These are phyloP conservation scores for Chelon auratus DNA, from an alignment of 2,797 vertebrate species.

Conservation along the genomic window DNA sequence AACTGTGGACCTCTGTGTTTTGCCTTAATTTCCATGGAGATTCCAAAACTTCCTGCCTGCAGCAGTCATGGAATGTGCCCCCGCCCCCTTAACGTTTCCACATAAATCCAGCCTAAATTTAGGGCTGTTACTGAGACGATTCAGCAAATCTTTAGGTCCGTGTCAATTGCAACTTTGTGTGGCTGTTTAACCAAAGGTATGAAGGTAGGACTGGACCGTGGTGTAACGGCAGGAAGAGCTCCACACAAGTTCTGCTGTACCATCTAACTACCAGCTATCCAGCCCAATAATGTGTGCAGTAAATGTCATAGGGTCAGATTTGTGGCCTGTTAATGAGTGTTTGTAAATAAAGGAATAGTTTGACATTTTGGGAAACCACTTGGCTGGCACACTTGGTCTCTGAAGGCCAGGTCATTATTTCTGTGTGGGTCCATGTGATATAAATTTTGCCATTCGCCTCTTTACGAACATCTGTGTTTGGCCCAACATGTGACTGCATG, in stretches of 20 bases:
- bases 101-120: slow-evolving; percentile 81
- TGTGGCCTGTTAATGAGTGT: neutral
- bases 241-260: too few relatives aligned
- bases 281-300: neutral
- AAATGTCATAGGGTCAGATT: neutral
- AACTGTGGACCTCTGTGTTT: slow-evolving; percentile 78
- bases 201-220: neutral
- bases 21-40: slow-evolving; percentile 85
- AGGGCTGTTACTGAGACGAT: slow-evolving; percentile 59
- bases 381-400: neutral
- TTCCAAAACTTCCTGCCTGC: slow-evolving; percentile 86
- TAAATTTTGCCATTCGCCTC: neutral
- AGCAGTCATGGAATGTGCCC: slow-evolving; percentile 80
- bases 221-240: neutral
- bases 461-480: neutral
- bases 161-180: slow-evolving; percentile 21
- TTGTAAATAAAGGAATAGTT: neutral
- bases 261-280: neutral
- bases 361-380: neutral
- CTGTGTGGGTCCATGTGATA: too few relatives aligned
- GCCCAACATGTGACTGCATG: neutral
- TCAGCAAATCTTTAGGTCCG: slow-evolving; percentile 4
- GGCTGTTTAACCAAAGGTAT: neutral
- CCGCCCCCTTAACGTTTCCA: slow-evolving; percentile 76
- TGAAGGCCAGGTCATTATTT: neutral